Evolutionary conservation across 2,888 invertebrate species (phyloP), one percentile per base, ranked within the genome.

Genomic region (Neoaliturus tenellus): DNA sequence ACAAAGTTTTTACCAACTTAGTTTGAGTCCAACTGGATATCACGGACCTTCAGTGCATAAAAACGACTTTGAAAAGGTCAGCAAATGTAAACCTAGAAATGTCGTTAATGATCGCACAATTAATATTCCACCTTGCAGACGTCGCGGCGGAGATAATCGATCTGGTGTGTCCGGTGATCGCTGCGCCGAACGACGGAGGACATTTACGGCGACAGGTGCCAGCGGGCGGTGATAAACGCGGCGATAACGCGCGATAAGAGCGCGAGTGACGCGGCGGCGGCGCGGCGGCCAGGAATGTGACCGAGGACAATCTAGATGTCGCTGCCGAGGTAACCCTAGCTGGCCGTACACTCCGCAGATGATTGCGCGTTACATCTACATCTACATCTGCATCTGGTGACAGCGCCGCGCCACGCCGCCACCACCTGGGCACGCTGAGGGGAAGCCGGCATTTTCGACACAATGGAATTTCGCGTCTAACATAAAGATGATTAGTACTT

Each of bases 161-260:
- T 44, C 44, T 44, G 4, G 44, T 12, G 2, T 44, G 2, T n/a
- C n/a, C n/a, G n/a, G 39, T 12, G 12, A 39, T 10, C 51, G 51
- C 23, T 51, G 51, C 23, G 51, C 51, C 2, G 51, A 23, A 3
- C 23, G 23, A 12, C 51, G 23, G 23, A 51, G 20, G 51, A 51
- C 51, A 51, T 51, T 51, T 51, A 51, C 51, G 23, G 51, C 20
- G 51, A 51, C 51, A 51, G 51, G 51, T 51, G 51, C n/a, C 51
- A 51, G 51, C 23, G 51, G 5, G 23, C 10, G 51, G 51, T 23
- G 51, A 51, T 51, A 51, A 23, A 51, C 51, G 51, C 23, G 51
- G n/a, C 6, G 51, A 51, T 51, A 51, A 51, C 51, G 51, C 14
- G 20, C n/a, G 51, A 51, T 51, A 51, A 23, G 51, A 51, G 51